Evolutionary conservation across 2,113 vertebrate species (phyloP), one percentile per base, ranked within the genome.

Genomic region (Nestor notabilis): DNA sequence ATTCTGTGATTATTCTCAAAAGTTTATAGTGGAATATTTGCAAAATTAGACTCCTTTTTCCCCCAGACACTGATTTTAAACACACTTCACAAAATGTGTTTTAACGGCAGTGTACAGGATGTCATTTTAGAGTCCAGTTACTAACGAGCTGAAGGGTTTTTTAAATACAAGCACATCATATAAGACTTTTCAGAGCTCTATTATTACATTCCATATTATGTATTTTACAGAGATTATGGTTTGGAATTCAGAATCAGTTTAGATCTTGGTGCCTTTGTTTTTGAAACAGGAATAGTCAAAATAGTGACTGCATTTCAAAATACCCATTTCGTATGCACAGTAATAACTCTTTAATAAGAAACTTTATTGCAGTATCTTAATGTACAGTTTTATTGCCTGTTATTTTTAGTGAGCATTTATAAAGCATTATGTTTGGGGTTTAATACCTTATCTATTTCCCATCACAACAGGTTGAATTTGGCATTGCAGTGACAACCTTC

Each of bases 381-480:
- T 43, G 70, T 90, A 65, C 43, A 79, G 50, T 86, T 96, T 96
- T 96, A 97, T 83, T 96, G 89, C 87, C 89, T 95, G 86, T 97
- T 97, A 97, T 97, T 97, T 97, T 97, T 96, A 96, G 91, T 8
- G 65, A 90, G 79, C 92, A 44, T 92, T 97, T 96, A 96, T 89
- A 93, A 95, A 93, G 90, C 33, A 74, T 97, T 95, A 94, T 89
- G 88, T 87, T 83, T 89, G 88, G 86, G 79, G 66, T 94, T 97
- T 96, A 96, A 95, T 87, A 96, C 92, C 94, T 91, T 88, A 75
- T 70, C 37, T 97, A 56, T 94, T 94, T 95, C 83, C 70, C 88
- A 95, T 93, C 88, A 46, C 85, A 95, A 89, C 84, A 95, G 80
- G 95, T 87, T 96, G 89, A 94, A 87, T 96, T 95, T 97, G 93